Evolutionary conservation across 2,797 vertebrate genomes (phyloP), one percentile per base, ranked within the genome.

Genomic region (Enteromius radiatus): DNA sequence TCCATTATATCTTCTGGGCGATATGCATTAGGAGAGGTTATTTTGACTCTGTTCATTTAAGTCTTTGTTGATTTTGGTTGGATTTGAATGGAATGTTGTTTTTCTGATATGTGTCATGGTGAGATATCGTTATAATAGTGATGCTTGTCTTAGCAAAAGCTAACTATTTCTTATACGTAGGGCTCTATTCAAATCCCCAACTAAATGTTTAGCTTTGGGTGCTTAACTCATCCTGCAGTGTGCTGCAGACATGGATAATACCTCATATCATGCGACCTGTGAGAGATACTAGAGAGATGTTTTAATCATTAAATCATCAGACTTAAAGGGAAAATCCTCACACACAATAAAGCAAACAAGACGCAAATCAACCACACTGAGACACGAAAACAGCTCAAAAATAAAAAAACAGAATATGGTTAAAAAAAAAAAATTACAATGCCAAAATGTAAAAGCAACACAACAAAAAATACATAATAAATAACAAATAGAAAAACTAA

Each of bases 1-100:
- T 81, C 69, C 45, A 81, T 81, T 81, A 81, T 81, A 52, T 81
- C 69, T 64, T n/a, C 70, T 54, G 45, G 80, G 45, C 31, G 59
- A 81, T 81, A 81, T 75, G 56, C 69, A 75, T 75, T 75, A 74
- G 59, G 45, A 43, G 59, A 73, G 56, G 43, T 52, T 74, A 59
- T 81, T 81, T 81, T 52, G 59, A 81, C 59, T 74, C 28, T n/a
- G 45, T 75, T 75, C 31, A 65, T 36, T 81, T 31, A 81, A 52
- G 59, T 54, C 59, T 81, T 75, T 81, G 68, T 81, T 81, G 56
- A 23, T 45, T n/a, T n/a, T n/a, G n/a, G n/a, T n/a, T n/a, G n/a
- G n/a, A n/a, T n/a, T n/a, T n/a, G n/a, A 59, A 52, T 77, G 76
- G 26, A 47, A 74, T 82, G 8, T 19, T 47, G 11, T 4, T 75